Evolutionary conservation across 2,113 vertebrate genomes (phyloP).

Genomic region (Colaptes auratus): DNA sequence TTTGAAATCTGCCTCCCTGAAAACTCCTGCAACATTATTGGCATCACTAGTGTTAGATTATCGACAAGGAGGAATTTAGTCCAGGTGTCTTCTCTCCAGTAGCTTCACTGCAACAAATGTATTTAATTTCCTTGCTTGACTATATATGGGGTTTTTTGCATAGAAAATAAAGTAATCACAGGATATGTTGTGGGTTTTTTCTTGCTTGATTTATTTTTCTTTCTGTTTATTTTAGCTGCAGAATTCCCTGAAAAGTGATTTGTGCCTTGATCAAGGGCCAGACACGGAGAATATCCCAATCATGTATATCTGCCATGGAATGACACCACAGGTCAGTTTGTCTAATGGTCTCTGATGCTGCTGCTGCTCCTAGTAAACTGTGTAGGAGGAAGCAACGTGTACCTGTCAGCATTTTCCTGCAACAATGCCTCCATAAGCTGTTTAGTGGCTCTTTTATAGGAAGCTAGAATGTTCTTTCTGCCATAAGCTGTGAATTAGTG

Average conservation of each 20-base stretch:
- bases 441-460: background rate
- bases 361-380: background rate
- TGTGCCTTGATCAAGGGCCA: conserved; percentile 97
- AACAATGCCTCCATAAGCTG: background rate
- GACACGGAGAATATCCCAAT: conserved; percentile 96
- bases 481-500: background rate
- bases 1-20: background rate
- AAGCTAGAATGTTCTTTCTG: background rate
- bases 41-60: background rate
- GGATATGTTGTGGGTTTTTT: background rate
- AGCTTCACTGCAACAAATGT: background rate
- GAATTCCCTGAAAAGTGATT: conserved; percentile 93
- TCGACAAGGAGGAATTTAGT: background rate
- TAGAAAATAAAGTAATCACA: background rate
- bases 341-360: background rate
- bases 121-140: background rate
- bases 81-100: background rate
- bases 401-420: background rate
- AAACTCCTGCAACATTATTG: background rate
- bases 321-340: conserved; percentile 93
- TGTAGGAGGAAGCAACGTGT: background rate
- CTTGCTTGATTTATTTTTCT: conserved; percentile 27
- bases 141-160: background rate
- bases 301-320: conserved; percentile 96
- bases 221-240: conserved; percentile 83